phyloP scores from a whole-genome alignment of 2,113 vertebrate genomes.

The Propithecus coquereli region DNA sequence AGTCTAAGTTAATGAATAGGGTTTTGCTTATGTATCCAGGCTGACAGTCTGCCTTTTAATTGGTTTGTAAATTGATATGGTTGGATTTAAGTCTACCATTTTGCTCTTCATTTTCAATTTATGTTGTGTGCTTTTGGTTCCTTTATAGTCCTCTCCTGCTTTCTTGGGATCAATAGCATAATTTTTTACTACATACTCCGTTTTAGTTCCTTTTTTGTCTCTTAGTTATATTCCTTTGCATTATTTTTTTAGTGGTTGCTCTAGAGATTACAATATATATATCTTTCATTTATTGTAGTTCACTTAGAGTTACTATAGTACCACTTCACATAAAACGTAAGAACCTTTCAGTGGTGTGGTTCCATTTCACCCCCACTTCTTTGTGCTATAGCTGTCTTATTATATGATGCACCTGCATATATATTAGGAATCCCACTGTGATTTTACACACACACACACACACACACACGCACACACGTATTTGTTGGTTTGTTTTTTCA shows the following conservation, averaged over 20 bases:
- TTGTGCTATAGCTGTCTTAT: not conserved
- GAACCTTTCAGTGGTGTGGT: not conserved
- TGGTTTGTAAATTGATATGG: not conserved
- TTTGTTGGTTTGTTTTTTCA: too few relatives aligned
- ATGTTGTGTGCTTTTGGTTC: not conserved
- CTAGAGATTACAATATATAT: not conserved
- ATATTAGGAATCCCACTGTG: not conserved
- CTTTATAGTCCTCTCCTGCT: not conserved
- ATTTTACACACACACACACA: not conserved
- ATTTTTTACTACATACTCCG: not conserved
- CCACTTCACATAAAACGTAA: not conserved
- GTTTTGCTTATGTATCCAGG: not conserved
- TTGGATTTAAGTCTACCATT: not conserved
- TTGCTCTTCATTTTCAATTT: slow-evolving; percentile 9
- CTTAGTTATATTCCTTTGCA: not conserved
- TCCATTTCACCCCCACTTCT: not conserved
- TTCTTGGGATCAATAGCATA: not conserved
- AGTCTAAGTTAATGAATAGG: not conserved
- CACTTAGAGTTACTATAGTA: not conserved
- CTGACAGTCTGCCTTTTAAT: not conserved
- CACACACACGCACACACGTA: not conserved
- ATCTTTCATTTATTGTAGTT: not conserved
- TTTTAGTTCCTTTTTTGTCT: not conserved
- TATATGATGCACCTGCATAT: not conserved
- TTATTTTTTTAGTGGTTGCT: not conserved